Base-by-base conservation (phyloP, 2,113 vertebrate genomes). In the Crotalus viridis region DNA sequence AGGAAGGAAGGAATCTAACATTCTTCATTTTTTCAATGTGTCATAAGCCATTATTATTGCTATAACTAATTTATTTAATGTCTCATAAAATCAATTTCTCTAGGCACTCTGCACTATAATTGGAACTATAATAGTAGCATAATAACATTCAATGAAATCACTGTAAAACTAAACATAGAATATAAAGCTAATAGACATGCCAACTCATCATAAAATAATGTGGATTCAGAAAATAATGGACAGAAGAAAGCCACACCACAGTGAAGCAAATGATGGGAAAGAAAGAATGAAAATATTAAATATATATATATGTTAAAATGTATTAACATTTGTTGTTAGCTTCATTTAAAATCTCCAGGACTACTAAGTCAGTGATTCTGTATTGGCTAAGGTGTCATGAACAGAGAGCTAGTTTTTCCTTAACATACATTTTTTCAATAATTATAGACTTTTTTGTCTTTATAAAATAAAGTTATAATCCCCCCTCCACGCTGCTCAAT, bases 361-460 rank as follows among this genome's bases (percentile, higher is more conserved):
- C 1, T 24, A 26, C 33, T 17, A 89, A 59, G n/a, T 89, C 26
- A 85, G 19, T 39, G 12, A 19, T 28, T 64, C 4, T 6, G 74
- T 90, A 61, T 22, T 94, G n/a, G 61, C 81, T 90, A 93, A 55
- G 33, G 93, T 21, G 3, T 92, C 94, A 91, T 46, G 54, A 89
- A 81, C 54, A 92, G 5, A 12, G 24, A 56, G 6, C 2, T 91
- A 91, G 95, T 54, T 90, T 88, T 61, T 7, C 59, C 91, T 89
- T 2, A 64, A 24, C 3, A 64, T 3, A 61, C 92, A 21, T 89
- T 19, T 91, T 94, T 22, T 48, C 69, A 26, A 4, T 3, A 46
- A 33, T 39, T 24, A 61, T 93, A 57, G 94, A 90, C 15, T 22
- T 8, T 88, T 1, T 33, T n/a, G 28, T n/a, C 3, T 88, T 90